Percentiles rank a stretch among this genome's conserved stretches.
Conservation (phyloP, 2,797 vertebrate species). For the Myotis pilosus region DNA sequence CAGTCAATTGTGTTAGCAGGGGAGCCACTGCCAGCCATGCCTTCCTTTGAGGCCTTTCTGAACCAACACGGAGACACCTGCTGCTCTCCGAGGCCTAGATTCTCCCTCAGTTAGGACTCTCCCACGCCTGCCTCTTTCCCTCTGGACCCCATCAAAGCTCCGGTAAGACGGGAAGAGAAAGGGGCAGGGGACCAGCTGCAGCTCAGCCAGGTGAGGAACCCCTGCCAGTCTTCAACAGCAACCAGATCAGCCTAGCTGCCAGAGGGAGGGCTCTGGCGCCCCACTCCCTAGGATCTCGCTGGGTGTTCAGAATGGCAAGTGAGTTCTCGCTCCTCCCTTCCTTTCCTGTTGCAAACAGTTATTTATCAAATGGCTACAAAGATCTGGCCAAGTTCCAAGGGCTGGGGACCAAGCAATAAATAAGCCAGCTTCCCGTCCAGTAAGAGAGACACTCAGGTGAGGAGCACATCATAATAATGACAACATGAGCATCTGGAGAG, state of each 20-base stretch:
- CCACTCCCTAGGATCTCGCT: not conserved
- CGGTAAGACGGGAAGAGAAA: not conserved
- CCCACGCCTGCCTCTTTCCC: not conserved
- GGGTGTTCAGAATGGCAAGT: not conserved
- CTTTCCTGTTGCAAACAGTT: not conserved
- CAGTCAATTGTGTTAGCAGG: not conserved
- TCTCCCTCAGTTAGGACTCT: not conserved
- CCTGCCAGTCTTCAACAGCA: not conserved
- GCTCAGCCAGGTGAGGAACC: not conserved
- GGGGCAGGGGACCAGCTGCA: not conserved
- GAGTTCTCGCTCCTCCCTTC: not conserved
- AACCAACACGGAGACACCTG: not conserved
- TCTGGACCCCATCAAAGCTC: not conserved
- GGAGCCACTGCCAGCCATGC: not conserved
- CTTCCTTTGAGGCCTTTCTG: not conserved
- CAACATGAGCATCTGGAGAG: not conserved
- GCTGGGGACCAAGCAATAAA: not conserved
- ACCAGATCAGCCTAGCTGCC: too few species aligned
- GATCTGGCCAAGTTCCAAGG: slow-evolving; percentile 20
- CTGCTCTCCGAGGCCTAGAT: not conserved
- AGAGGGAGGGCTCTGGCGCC: not conserved
- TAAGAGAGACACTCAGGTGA: not conserved
- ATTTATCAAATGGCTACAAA: not conserved
- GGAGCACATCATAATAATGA: not conserved
- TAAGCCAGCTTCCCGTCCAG: not conserved